Conservation (phyloP, 2,797 vertebrate genomes). For the Telmatherina bonti region DNA sequence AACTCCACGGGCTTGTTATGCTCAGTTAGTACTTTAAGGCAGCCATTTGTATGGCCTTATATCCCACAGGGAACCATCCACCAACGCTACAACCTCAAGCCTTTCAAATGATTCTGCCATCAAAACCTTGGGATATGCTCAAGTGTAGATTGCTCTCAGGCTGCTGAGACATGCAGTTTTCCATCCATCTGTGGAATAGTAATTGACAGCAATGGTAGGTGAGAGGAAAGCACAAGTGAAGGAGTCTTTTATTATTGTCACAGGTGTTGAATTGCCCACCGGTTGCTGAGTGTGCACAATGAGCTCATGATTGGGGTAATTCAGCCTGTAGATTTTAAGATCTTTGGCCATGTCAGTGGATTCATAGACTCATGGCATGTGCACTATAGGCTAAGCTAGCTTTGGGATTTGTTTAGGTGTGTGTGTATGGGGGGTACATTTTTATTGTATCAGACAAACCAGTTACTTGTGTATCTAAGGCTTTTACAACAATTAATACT, state of each 20-base stretch:
- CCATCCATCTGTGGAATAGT: constrained; percentile 44
- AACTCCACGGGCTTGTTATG: constrained; percentile 67
- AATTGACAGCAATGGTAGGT: constrained; percentile 74
- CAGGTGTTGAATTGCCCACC: constrained; percentile 60
- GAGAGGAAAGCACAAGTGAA: constrained; percentile 51
- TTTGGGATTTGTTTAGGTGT: constrained; percentile 31
- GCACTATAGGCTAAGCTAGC: constrained; percentile 30
- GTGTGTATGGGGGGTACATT: too few relatives aligned
- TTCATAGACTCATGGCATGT: constrained; percentile 45
- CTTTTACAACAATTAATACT: too few relatives aligned
- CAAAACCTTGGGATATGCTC: constrained; percentile 63
- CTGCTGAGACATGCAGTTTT: constrained; percentile 73
- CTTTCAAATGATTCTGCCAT: constrained; percentile 67
- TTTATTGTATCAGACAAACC: too few relatives aligned
- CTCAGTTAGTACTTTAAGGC: constrained; percentile 68
- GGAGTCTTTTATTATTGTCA: constrained; percentile 65
- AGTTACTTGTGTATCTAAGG: too few relatives aligned
- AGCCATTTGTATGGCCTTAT: constrained; percentile 65
- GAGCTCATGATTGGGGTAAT: constrained; percentile 58
- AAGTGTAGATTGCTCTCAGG: constrained; percentile 53
- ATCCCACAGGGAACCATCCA: constrained; percentile 61
- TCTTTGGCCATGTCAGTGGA: constrained; percentile 50
- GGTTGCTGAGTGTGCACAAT: constrained; percentile 66
- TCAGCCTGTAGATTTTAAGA: constrained; percentile 51
- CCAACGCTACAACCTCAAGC: constrained; percentile 57